These are phyloP conservation scores for Macropodus opercularis DNA, from an alignment of 2,797 vertebrate species.

Conservation along the genomic window DNA sequence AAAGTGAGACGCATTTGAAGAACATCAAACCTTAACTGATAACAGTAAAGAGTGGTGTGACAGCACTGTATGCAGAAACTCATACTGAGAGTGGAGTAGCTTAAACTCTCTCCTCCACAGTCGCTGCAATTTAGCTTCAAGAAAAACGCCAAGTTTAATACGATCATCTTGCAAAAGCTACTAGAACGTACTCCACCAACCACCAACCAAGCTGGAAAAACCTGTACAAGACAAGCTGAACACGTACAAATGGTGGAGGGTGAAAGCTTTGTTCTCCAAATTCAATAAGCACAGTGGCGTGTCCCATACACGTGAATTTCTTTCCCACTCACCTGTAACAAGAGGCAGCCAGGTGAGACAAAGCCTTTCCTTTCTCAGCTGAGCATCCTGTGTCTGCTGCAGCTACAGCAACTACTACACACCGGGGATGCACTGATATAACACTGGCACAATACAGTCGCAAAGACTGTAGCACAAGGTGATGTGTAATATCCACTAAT, in stretches of 20 bases:
- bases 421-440: background rate
- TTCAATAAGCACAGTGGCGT: background rate
- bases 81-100: no score
- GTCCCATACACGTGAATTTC: background rate
- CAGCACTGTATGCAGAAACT: no score
- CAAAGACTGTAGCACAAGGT: slow-evolving; percentile 8
- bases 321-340: slow-evolving; percentile 42
- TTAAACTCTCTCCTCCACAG: background rate
- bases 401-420: slow-evolving; percentile 22
- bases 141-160: background rate
- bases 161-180: background rate
- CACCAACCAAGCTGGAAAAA: background rate
- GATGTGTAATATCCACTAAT: slow-evolving; percentile 26
- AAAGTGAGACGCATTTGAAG: no score
- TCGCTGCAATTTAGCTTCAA: background rate
- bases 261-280: background rate
- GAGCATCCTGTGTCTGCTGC: slow-evolving; percentile 1
- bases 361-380: background rate
- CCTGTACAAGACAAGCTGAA: background rate
- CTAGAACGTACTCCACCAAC: background rate
- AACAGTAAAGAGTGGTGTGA: no score
- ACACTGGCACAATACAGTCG: background rate
- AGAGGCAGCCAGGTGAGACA: slow-evolving; percentile 9
- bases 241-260: background rate
- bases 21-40: no score